Evolutionary conservation across 2,888 invertebrate genomes (phyloP).

Genomic region (Toxonevra muliebris): DNA sequence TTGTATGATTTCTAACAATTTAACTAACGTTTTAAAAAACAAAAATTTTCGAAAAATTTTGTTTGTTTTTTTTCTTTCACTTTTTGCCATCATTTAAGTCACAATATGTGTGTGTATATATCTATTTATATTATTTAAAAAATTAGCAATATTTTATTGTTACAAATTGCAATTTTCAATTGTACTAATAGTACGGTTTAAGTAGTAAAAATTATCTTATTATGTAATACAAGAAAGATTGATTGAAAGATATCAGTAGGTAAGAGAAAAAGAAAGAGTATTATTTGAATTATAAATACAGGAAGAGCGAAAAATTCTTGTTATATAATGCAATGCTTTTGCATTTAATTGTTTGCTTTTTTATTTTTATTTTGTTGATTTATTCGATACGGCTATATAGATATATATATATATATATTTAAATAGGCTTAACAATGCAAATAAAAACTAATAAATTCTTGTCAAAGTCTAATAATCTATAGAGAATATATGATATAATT

Average conservation of each 20-base stretch:
- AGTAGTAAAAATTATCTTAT: too few relatives aligned
- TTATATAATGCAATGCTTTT: background rate
- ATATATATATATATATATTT: too few relatives aligned
- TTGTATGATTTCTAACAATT: background rate
- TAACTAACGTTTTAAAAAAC: background rate
- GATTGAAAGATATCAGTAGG: too few relatives aligned
- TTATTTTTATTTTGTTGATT: too few relatives aligned
- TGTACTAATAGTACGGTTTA: too few relatives aligned
- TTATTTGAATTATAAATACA: background rate
- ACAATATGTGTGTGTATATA: background rate
- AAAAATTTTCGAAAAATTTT: constrained; percentile 9
- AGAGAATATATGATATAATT: background rate
- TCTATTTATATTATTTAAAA: background rate
- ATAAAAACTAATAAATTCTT: too few relatives aligned
- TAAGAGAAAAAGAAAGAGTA: too few relatives aligned
- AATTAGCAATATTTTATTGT: too few relatives aligned
- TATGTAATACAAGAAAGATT: too few relatives aligned
- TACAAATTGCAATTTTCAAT: too few relatives aligned
- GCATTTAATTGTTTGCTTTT: background rate
- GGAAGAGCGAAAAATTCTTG: constrained; percentile 10
- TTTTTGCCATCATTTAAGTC: constrained; percentile 20
- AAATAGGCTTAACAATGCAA: too few relatives aligned
- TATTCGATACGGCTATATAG: too few relatives aligned
- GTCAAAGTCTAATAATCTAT: background rate
- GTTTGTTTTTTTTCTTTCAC: constrained; percentile 22